Evolutionary conservation across 2,113 vertebrate genomes (phyloP).

Genomic region (Cyrtonyx montezumae): DNA sequence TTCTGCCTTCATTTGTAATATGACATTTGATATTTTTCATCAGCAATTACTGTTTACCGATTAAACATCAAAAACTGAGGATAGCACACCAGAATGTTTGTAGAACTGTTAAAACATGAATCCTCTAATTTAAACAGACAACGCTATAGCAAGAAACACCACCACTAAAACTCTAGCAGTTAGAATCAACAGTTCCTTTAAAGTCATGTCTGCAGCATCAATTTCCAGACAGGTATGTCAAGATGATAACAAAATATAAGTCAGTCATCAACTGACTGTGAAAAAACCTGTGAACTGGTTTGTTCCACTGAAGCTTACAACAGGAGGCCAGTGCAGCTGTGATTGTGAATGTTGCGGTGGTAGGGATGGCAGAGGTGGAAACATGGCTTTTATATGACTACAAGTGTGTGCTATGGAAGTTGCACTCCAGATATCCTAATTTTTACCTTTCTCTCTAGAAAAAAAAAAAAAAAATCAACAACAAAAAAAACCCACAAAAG

Average conservation of each 20-base stretch:
- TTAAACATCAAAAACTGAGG: not conserved
- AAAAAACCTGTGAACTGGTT: not conserved
- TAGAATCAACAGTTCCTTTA: not conserved
- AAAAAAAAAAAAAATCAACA: not conserved
- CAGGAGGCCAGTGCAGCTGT: not conserved
- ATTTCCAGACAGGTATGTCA: not conserved
- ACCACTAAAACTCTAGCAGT: not conserved
- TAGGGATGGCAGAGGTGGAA: not conserved
- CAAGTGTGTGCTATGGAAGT: not conserved
- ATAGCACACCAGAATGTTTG: fast-evolving
- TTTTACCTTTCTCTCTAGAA: not conserved
- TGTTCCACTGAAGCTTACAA: not conserved
- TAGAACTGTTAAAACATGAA: not conserved
- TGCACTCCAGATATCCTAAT: not conserved
- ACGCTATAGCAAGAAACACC: not conserved
- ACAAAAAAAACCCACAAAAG: too few species aligned
- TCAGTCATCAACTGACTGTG: not conserved
- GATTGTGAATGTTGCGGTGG: not conserved
- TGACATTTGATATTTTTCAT: not conserved
- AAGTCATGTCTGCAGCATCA: not conserved
- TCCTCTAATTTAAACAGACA: not conserved
- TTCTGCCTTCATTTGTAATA: not conserved
- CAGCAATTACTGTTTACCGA: not conserved
- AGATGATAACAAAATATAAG: not conserved
- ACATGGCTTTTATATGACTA: not conserved